Evolutionary conservation across 2,113 vertebrate genomes (phyloP), one percentile per base, ranked within the genome.

Genomic region (Xenopus borealis): DNA sequence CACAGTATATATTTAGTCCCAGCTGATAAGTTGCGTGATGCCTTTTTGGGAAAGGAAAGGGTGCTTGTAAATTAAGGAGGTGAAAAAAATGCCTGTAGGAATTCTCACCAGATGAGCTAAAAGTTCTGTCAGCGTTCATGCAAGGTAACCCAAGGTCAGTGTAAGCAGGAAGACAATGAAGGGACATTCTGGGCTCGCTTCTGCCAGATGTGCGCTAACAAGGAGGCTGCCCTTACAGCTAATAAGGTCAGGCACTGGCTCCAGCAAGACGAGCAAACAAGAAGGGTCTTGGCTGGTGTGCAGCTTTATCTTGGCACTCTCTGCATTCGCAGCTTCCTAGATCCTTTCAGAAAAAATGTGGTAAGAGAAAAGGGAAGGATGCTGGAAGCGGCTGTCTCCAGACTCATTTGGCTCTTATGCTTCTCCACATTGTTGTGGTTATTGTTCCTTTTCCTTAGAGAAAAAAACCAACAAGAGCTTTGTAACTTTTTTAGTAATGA

Each of bases 171-270:
- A 94, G 93, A 95, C 94, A 94, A 93, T 90, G 86, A 89, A 85
- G 87, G 90, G 87, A 89, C 92, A 94, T 88, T 94, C 91, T 84
- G 82, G 89, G 91, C 90, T 91, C 91, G 90, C 91, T 87, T 86
- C 89, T 85, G 88, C 95, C 96, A 98, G 96, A 98, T 98, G 96
- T 95, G 95, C 90, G 91, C 90, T 93, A 93, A 92, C 92, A 93
- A 94, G 94, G 91, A 93, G 92, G 93, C 95, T 96, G 95, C 95
- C 96, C 96, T 95, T 90, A 82, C 79, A 93, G 92, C 95, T 95
- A 95, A 94, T 94, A 96, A 94, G 95, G 96, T 98, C 96, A 98
- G 94, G 91, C 89, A 88, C 96, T 94, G 96, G 96, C 96, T 98
- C 96, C 96, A 94, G 95, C 86, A 86, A 96, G 95, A 96, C 95